phyloP scores from a whole-genome alignment of 2,888 invertebrate species.

The Brenthis hecate region DNA sequence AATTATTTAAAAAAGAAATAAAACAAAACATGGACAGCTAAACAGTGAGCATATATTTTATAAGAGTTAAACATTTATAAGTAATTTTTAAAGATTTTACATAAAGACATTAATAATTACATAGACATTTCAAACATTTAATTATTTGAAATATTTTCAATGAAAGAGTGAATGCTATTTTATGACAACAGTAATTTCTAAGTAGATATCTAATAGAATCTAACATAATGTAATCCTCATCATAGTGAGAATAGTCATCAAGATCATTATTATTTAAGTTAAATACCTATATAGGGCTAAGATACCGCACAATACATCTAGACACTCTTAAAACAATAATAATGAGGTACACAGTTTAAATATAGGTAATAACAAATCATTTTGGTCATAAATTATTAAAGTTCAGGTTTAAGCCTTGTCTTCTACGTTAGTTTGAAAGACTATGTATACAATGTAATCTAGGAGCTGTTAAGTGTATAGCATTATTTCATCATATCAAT shows the following conservation, averaged over 20 bases:
- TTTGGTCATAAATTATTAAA: too few species aligned
- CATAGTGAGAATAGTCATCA: not conserved
- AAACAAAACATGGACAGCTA: constrained; percentile 50
- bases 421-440: too few species aligned
- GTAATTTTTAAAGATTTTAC: constrained; percentile 18
- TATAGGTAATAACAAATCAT: too few species aligned
- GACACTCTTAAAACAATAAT: too few species aligned
- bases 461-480: not conserved
- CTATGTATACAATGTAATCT: not conserved
- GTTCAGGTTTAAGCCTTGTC: too few species aligned
- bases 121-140: not conserved
- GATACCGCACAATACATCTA: too few species aligned
- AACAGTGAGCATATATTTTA: constrained; percentile 68
- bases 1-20: not conserved
- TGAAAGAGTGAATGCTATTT: too few species aligned
- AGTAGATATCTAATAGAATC: constrained; percentile 4
- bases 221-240: not conserved
- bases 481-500: constrained; percentile 29
- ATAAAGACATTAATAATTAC: constrained; percentile 6
- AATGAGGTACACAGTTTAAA: too few species aligned
- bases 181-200: not conserved
- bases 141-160: not conserved
- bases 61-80: constrained; percentile 35
- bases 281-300: too few species aligned
- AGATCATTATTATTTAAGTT: not conserved